phyloP scores from a whole-genome alignment of 2,113 vertebrate species.

The Spermophilus dauricus region DNA sequence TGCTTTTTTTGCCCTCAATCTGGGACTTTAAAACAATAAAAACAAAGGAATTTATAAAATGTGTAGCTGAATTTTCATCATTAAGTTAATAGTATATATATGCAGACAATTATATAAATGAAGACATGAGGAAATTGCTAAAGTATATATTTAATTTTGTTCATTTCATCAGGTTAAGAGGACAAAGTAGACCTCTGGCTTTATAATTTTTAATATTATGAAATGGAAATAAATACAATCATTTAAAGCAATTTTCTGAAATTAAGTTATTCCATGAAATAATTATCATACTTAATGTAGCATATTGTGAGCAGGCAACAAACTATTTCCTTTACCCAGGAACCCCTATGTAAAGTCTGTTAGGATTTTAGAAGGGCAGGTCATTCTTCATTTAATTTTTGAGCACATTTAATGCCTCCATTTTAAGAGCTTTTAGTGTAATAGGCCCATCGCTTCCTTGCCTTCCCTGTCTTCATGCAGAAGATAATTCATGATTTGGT shows the following conservation, averaged over 20 bases:
- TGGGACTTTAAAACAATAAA: not conserved
- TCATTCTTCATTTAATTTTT: constrained; percentile 60
- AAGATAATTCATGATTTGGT: constrained; percentile 61
- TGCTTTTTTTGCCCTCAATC: not conserved
- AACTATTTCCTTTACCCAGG: constrained; percentile 12
- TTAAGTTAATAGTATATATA: not conserved
- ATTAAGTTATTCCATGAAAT: constrained; percentile 34
- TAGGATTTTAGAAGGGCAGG: not conserved
- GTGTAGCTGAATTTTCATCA: not conserved
- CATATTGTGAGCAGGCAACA: constrained; percentile 30
- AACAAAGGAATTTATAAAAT: constrained; percentile 3
- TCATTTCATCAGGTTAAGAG: not conserved
- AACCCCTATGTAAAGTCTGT: constrained; percentile 12
- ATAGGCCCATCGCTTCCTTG: not conserved
- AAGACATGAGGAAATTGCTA: not conserved
- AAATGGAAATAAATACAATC: not conserved
- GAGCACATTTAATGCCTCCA: constrained; percentile 9
- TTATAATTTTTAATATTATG: constrained; percentile 27
- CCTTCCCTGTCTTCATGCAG: not conserved
- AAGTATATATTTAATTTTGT: constrained; percentile 32
- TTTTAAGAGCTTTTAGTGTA: constrained; percentile 66
- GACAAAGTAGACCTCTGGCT: not conserved
- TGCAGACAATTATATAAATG: not conserved
- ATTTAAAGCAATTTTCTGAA: constrained; percentile 59
- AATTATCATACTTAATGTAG: constrained; percentile 69